Evolutionary conservation across 2,888 invertebrate species (phyloP), one percentile per base, ranked within the genome.

Genomic region (Ennomos quercinarius): DNA sequence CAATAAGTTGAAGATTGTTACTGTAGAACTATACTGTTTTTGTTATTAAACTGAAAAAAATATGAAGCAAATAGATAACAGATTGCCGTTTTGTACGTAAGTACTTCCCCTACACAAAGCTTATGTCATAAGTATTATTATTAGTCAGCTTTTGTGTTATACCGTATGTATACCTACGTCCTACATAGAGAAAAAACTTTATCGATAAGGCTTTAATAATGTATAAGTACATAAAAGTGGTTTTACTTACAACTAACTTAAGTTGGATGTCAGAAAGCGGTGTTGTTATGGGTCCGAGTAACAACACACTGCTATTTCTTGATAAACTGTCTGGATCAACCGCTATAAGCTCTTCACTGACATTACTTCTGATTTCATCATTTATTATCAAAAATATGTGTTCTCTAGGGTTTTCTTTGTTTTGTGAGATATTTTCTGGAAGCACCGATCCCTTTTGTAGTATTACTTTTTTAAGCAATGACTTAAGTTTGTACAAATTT

Each of bases 311-410:
- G 60, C 89, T 87, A 64, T 91, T 91, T 63, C 69, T 76, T 17
- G 83, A 82, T 40, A 92, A 79, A 57, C 86, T 91, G 34, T 91
- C 84, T 17, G 91, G 91, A 70, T 91, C 90, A 9, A 91, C 91
- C 5, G 77, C 73, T 65, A 91, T 82, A 4, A 91, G 70, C 47
- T 86, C 88, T 41, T 86, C 87, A 59, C 78, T 86, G 1, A 68
- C 78, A 61, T 83, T 85, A 53, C 75, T 84, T 64, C 79, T 84
- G 39, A 92, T 81, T 78, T 91, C 91, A 41, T 92, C 91, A 66
- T 91, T 91, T 42, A 91, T 72, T 35, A 92, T 80, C 51, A 92
- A 71, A 74, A 91, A 91, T 78, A 92, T 84, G 49, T 85, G 83
- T 75, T 91, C 89, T 11, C 68, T 68, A 42, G 64, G 54, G 36